A percentile compares a stretch with the other conserved stretches of the same genome.
phyloP scores from a whole-genome alignment of 2,797 vertebrate genomes.

The Brotula barbata region DNA sequence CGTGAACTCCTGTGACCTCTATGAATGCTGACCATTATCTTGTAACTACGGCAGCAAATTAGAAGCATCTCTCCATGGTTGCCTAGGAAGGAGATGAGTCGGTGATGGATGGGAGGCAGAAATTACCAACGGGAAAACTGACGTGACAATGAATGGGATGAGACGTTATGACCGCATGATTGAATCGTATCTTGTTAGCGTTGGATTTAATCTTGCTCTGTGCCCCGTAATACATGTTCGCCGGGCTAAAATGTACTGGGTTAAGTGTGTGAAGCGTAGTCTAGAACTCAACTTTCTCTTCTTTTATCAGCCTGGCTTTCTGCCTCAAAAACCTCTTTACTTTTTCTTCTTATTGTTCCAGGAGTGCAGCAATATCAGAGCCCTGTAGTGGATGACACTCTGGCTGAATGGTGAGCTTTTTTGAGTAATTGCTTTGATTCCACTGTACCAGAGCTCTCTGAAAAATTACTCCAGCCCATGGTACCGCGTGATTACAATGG shows the following conservation, averaged over 20 bases:
- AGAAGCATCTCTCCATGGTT: constrained; percentile 57
- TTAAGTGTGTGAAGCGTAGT: constrained; percentile 10
- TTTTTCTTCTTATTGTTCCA: constrained; percentile 9
- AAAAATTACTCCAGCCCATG: constrained; percentile 52
- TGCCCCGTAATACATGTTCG: constrained; percentile 12
- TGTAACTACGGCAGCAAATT: constrained; percentile 71
- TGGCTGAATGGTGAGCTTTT: constrained; percentile 33
- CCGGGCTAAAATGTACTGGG: constrained; percentile 12
- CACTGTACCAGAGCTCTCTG: constrained; percentile 32
- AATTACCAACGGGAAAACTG: constrained; percentile 60
- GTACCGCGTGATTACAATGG: constrained; percentile 41
- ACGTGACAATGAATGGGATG: constrained; percentile 52
- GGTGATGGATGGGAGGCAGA: constrained; percentile 63
- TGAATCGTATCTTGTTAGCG: constrained; percentile 53
- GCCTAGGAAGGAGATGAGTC: constrained; percentile 49
- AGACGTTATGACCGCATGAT: constrained; percentile 47
- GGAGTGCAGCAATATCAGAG: constrained; percentile 26
- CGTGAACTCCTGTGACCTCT: constrained; percentile 56
- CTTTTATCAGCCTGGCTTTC: background rate
- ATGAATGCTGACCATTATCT: constrained; percentile 72
- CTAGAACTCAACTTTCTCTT: background rate
- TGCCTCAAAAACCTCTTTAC: constrained; percentile 4
- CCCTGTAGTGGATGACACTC: constrained; percentile 28
- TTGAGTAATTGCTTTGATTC: constrained; percentile 64
- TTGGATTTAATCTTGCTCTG: constrained; percentile 48